Percentiles rank a stretch among this genome's conserved stretches.
Conservation (phyloP, 2,797 vertebrate species). For the Poecilia gillii region DNA sequence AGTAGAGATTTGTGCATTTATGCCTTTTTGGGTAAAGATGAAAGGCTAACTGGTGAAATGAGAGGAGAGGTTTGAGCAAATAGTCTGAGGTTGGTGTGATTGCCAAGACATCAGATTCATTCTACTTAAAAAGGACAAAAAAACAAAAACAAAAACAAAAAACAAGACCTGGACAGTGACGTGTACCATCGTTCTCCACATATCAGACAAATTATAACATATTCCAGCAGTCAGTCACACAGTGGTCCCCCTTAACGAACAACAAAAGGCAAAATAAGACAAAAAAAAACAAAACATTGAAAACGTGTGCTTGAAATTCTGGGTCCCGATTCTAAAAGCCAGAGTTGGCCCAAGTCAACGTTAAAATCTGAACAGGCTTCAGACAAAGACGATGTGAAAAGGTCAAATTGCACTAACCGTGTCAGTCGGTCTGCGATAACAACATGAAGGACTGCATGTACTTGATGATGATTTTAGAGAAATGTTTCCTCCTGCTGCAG, state of each 20-base stretch:
- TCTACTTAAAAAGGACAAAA: conserved; percentile 52
- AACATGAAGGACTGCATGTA: neutral
- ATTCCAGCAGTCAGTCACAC: conserved; percentile 72
- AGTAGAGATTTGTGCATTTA: conserved; percentile 21
- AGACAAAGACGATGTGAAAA: neutral
- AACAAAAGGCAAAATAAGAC: conserved; percentile 35
- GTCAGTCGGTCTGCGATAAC: neutral
- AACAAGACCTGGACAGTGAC: conserved; percentile 72
- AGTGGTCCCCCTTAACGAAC: conserved; percentile 66
- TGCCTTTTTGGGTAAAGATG: conserved; percentile 31
- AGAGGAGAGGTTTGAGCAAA: conserved; percentile 30
- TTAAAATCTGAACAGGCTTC: neutral
- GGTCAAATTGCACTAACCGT: neutral
- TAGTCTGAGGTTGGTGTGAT: conserved; percentile 62
- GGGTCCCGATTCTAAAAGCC: conserved; percentile 35
- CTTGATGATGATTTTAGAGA: neutral
- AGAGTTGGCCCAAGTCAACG: conserved; percentile 37
- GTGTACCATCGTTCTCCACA: conserved; percentile 67
- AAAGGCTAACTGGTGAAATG: conserved; percentile 68
- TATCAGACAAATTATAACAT: conserved; percentile 56
- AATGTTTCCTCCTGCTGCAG: conserved; percentile 12
- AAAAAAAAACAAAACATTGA: conserved; percentile 5
- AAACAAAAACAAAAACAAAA: conserved; percentile 35
- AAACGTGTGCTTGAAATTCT: conserved; percentile 31
- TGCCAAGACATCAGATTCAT: conserved; percentile 66